A percentile compares a stretch with the other conserved stretches of the same genome.
Conservation (phyloP, 1,140 invertebrate species). For the Stratiolaelaps scimitus region DNA sequence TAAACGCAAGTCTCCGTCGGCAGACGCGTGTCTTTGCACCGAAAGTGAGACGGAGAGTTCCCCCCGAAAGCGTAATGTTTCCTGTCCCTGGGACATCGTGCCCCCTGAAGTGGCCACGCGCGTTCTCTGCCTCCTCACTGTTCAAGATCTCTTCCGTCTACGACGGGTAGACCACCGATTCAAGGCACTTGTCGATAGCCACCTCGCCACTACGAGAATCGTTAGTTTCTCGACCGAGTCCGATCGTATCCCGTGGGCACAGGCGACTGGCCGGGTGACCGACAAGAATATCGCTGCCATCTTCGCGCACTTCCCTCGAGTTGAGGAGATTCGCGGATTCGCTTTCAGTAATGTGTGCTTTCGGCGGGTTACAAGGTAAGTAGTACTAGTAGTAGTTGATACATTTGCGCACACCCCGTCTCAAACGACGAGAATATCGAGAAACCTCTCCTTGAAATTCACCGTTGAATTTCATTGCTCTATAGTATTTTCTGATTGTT, state of each 20-base stretch:
- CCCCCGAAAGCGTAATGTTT: too few relatives aligned
- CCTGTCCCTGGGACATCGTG: too few relatives aligned
- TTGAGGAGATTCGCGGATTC: slow-evolving; percentile 15
- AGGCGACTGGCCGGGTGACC: neutral
- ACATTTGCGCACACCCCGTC: neutral
- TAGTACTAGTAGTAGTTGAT: too few relatives aligned
- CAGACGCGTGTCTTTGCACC: neutral
- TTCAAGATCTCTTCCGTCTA: slow-evolving; percentile 15
- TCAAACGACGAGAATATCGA: neutral
- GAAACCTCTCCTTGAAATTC: too few relatives aligned
- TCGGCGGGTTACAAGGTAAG: slow-evolving; percentile 13
- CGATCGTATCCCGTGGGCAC: neutral
- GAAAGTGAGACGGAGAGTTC: too few relatives aligned
- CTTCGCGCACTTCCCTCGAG: slow-evolving; percentile 4
- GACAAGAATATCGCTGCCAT: slow-evolving; percentile 10
- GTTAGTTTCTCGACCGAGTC: neutral
- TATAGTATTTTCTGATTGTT: too few relatives aligned
- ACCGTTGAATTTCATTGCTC: too few relatives aligned
- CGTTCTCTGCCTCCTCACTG: neutral
- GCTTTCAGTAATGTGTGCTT: slow-evolving; percentile 9
- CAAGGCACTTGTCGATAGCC: neutral
- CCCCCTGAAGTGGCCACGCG: too few relatives aligned
- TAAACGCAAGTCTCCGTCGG: neutral
- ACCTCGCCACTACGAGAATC: neutral
- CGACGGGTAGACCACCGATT: slow-evolving; percentile 20